Evolutionary conservation across 2,797 vertebrate species (phyloP).

Genomic region (Antennarius maculatus): DNA sequence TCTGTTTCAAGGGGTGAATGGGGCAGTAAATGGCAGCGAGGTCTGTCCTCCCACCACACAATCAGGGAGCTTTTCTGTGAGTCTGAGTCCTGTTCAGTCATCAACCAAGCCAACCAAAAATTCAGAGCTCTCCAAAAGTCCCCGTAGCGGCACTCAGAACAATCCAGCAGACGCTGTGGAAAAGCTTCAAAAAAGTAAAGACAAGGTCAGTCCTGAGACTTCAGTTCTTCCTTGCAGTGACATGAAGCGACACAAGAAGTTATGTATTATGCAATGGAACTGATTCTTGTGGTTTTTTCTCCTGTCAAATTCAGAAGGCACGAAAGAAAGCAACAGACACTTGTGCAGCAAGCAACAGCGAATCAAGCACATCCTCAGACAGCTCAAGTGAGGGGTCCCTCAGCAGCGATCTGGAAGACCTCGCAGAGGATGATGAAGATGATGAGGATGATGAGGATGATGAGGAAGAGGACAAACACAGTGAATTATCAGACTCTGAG

Average conservation of each 20-base stretch:
- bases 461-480: constrained; percentile 92
- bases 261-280: constrained; percentile 10
- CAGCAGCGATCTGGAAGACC: constrained; percentile 95
- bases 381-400: constrained; percentile 95
- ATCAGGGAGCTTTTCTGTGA: constrained; percentile 80
- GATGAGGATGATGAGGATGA: constrained; percentile 92
- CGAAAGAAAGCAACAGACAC: constrained; percentile 90
- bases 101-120: constrained; percentile 83
- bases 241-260: neutral
- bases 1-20: constrained; percentile 87
- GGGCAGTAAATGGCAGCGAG: constrained; percentile 91
- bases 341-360: constrained; percentile 91
- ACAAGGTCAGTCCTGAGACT: constrained; percentile 85
- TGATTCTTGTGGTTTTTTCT: constrained; percentile 24
- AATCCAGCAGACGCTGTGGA: constrained; percentile 83
- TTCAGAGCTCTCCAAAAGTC: constrained; percentile 79
- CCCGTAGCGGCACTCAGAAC: constrained; percentile 83
- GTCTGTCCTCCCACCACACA: constrained; percentile 84
- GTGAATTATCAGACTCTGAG: constrained; percentile 87
- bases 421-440: constrained; percentile 93
- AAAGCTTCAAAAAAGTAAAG: constrained; percentile 89
- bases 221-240: neutral
- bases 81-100: constrained; percentile 79
- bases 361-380: constrained; percentile 94
- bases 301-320: constrained; percentile 81